Conservation (phyloP, 2,797 vertebrate genomes). For the Momotus momota region DNA sequence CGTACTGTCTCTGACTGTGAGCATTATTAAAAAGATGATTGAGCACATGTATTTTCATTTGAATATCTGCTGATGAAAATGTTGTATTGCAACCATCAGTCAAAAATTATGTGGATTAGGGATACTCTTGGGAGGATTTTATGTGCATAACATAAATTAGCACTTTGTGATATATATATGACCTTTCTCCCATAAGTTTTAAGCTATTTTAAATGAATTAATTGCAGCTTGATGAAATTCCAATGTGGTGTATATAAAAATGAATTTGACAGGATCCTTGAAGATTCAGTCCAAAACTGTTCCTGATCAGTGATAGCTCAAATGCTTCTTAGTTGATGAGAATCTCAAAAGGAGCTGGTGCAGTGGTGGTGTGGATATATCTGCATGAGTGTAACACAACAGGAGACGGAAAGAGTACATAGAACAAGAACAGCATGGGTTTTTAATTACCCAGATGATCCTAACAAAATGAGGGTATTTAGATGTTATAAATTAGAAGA, state of each 20-base stretch:
- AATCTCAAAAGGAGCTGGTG: not conserved
- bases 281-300: not conserved
- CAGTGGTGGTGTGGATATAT: not conserved
- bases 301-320: not conserved
- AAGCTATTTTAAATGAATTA: not conserved
- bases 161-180: not conserved
- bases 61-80: not conserved
- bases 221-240: not conserved
- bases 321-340: not conserved
- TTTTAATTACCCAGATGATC: not conserved
- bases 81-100: not conserved
- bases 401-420: not conserved
- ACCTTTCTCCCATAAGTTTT: not conserved
- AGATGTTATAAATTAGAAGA: not conserved
- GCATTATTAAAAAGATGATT: not conserved
- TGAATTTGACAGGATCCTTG: not conserved
- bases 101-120: not conserved
- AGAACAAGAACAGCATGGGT: not conserved
- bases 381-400: rapidly evolving
- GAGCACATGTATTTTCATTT: not conserved
- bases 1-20: not conserved
- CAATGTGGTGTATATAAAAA: not conserved
- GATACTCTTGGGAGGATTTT: not conserved
- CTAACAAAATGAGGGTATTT: not conserved
- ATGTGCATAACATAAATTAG: not conserved